phyloP scores from a whole-genome alignment of 2,113 vertebrate species.

The Mustela nigripes region DNA sequence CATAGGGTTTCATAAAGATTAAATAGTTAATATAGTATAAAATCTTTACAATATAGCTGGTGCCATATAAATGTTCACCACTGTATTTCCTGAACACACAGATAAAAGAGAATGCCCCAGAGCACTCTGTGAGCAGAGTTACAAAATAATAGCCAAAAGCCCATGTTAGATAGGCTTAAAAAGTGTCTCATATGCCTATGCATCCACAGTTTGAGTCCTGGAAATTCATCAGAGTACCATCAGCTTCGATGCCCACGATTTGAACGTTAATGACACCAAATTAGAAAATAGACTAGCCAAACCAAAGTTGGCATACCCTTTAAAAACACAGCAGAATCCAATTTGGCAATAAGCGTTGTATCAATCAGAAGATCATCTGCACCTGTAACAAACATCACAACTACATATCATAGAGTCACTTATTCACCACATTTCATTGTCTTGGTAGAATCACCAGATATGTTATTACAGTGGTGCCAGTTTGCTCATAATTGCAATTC shows the following conservation, averaged over 20 bases:
- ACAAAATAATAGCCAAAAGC: background rate
- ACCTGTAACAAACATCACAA: background rate
- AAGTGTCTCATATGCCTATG: background rate
- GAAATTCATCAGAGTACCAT: background rate
- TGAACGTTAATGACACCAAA: conserved; percentile 15
- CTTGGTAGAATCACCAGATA: background rate
- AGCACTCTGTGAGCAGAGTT: background rate
- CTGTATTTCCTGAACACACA: background rate
- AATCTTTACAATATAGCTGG: conserved; percentile 30
- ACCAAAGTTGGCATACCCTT: background rate
- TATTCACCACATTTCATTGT: background rate
- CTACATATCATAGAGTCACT: background rate
- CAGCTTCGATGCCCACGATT: background rate
- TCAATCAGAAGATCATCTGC: background rate
- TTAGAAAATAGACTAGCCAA: background rate
- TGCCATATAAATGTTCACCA: background rate
- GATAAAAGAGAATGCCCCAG: background rate
- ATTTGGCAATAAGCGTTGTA: background rate
- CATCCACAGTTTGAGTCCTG: background rate
- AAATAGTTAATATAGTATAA: background rate
- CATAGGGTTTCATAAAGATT: conserved; percentile 22
- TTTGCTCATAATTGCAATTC: background rate
- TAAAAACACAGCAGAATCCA: conserved; percentile 10
- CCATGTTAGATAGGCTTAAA: background rate
- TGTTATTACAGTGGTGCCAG: background rate